Evolutionary conservation across 2,797 vertebrate species (phyloP).

Genomic region (Chaetodon trifasciatus): DNA sequence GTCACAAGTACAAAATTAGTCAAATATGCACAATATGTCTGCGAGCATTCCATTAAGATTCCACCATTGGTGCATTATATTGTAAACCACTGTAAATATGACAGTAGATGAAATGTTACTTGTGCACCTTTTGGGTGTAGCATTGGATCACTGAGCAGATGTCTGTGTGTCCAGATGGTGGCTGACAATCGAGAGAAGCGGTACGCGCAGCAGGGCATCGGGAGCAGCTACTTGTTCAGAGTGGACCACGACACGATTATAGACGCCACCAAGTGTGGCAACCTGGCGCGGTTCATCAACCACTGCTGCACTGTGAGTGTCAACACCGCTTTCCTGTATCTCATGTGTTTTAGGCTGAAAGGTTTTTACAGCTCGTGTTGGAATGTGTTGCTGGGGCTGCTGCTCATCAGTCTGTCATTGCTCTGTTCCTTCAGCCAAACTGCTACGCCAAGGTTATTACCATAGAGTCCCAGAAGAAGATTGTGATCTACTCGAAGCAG

Average conservation of each 20-base stretch:
- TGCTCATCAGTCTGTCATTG: not conserved
- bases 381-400: not conserved
- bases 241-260: slow-evolving; percentile 97
- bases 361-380: no score
- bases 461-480: slow-evolving; percentile 96
- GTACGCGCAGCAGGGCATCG: slow-evolving; percentile 93
- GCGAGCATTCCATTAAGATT: no score
- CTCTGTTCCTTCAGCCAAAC: slow-evolving; percentile 86
- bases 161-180: slow-evolving; percentile 87
- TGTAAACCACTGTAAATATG: no score
- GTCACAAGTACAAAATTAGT: no score
- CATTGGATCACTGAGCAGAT: slow-evolving; percentile 4
- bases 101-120: no score
- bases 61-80: no score
- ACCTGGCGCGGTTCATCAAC: slow-evolving; percentile 95
- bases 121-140: no score
- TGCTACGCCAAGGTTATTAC: slow-evolving; percentile 98
- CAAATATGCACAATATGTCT: no score
- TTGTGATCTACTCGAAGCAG: slow-evolving; percentile 97
- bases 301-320: slow-evolving; percentile 94
- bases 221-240: slow-evolving; percentile 96
- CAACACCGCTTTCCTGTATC: not conserved
- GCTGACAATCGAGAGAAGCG: slow-evolving; percentile 96
- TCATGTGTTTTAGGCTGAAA: not conserved
- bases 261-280: slow-evolving; percentile 94